Evolutionary conservation across 2,797 vertebrate genomes (phyloP).

Genomic region (Apogon talboti): DNA sequence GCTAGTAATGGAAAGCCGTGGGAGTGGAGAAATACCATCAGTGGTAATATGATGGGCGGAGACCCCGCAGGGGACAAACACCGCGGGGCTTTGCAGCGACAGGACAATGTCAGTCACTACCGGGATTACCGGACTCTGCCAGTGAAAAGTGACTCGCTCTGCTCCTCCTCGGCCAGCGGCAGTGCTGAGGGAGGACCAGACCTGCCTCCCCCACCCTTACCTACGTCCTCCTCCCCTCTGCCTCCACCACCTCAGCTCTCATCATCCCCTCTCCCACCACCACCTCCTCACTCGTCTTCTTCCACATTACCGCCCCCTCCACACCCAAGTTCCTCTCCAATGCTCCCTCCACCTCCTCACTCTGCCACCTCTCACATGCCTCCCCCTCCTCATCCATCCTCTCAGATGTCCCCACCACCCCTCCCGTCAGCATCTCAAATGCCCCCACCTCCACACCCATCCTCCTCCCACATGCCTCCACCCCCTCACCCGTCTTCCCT

Average conservation of each 20-base stretch:
- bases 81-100: constrained; percentile 76
- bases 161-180: constrained; percentile 86
- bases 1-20: constrained; percentile 86
- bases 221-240: constrained; percentile 68
- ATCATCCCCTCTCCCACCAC: constrained; percentile 61
- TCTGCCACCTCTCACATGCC: constrained; percentile 75
- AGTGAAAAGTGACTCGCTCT: constrained; percentile 83
- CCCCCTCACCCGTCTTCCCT: constrained; percentile 15
- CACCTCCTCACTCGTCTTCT: constrained; percentile 57
- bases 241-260: constrained; percentile 64
- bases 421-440: constrained; percentile 36
- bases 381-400: constrained; percentile 67
- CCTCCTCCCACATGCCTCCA: constrained; percentile 43
- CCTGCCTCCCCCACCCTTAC: constrained; percentile 74
- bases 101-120: constrained; percentile 85
- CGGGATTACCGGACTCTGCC: constrained; percentile 83
- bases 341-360: constrained; percentile 46
- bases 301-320: constrained; percentile 62
- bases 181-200: constrained; percentile 80
- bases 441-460: constrained; percentile 60
- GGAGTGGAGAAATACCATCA: constrained; percentile 92
- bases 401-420: constrained; percentile 74
- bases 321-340: constrained; percentile 35
- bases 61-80: constrained; percentile 84
- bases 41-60: constrained; percentile 70